A percentile compares a stretch with the other conserved stretches of the same genome.
Conservation (phyloP, 2,797 vertebrate genomes). For the Pempheris klunzingeri region DNA sequence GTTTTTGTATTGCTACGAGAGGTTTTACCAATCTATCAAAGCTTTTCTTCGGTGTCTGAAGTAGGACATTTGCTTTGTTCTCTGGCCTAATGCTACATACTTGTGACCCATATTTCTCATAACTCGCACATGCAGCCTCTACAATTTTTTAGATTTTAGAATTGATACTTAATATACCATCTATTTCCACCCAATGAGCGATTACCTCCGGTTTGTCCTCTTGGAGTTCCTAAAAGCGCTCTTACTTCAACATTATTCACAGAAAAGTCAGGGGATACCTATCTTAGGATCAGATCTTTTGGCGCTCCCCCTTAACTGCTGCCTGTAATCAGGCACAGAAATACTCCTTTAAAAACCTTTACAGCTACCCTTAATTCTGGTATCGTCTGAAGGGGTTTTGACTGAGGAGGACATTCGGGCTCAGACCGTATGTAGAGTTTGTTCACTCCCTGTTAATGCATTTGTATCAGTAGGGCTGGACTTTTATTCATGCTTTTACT, state of each 20-base stretch:
- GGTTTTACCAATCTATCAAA: not conserved
- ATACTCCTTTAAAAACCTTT: not conserved
- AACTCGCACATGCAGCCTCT: not conserved
- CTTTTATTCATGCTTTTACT: slow-evolving; percentile 13
- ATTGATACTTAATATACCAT: not conserved
- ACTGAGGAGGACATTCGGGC: not conserved
- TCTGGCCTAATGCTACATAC: not conserved
- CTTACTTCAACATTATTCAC: not conserved
- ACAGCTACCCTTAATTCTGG: not conserved
- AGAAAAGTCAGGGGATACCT: not conserved
- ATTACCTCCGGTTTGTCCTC: not conserved
- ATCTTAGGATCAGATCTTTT: not conserved
- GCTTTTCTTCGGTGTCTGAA: not conserved
- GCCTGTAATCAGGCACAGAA: not conserved
- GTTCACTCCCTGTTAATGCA: not conserved
- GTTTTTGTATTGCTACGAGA: not conserved
- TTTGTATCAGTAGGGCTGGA: not conserved
- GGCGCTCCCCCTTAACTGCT: not conserved
- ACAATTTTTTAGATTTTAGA: not conserved
- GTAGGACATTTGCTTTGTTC: not conserved
- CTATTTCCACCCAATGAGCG: not conserved
- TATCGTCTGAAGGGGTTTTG: not conserved
- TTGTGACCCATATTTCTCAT: not conserved
- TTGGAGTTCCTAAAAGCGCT: not conserved
- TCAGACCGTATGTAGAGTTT: not conserved